Evolutionary conservation across 2,113 vertebrate species (phyloP).

Genomic region (Motacilla alba): DNA sequence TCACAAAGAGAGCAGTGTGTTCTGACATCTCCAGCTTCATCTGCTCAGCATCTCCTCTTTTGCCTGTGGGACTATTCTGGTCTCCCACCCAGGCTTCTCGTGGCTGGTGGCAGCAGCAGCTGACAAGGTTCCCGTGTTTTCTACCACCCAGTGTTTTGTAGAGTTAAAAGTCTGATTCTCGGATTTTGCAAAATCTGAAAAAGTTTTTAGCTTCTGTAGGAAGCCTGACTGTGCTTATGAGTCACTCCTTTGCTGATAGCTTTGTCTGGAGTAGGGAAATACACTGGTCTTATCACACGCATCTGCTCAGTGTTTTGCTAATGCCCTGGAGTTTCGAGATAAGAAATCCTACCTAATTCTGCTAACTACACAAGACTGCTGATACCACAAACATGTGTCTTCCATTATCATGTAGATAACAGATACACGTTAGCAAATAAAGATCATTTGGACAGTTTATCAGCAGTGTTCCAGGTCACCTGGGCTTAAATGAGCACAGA

Average conservation of each 20-base stretch:
- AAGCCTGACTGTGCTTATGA: neutral
- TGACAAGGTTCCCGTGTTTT: neutral
- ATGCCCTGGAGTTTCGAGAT: slow-evolving; percentile 8
- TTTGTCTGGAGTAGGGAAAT: neutral
- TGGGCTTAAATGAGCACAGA: neutral
- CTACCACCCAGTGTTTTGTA: neutral
- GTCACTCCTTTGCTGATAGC: neutral
- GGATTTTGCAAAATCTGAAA: neutral
- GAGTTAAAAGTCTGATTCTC: neutral
- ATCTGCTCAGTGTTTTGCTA: neutral
- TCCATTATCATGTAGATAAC: neutral
- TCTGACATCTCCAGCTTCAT: neutral
- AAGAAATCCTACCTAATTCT: neutral
- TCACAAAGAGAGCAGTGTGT: neutral
- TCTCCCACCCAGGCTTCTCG: neutral
- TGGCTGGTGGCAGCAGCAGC: neutral
- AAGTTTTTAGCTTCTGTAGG: neutral
- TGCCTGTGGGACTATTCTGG: neutral
- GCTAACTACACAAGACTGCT: neutral
- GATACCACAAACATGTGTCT: neutral
- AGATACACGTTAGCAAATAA: neutral
- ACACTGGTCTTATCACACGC: neutral
- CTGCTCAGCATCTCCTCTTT: neutral
- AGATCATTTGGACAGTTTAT: neutral
- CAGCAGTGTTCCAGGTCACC: slow-evolving; percentile 7